Evolutionary conservation across 35 echinoderm and acorn worm genomes (phyloP), one percentile per base, ranked within the genome.

Genomic region (Stichopus chloronotus): DNA sequence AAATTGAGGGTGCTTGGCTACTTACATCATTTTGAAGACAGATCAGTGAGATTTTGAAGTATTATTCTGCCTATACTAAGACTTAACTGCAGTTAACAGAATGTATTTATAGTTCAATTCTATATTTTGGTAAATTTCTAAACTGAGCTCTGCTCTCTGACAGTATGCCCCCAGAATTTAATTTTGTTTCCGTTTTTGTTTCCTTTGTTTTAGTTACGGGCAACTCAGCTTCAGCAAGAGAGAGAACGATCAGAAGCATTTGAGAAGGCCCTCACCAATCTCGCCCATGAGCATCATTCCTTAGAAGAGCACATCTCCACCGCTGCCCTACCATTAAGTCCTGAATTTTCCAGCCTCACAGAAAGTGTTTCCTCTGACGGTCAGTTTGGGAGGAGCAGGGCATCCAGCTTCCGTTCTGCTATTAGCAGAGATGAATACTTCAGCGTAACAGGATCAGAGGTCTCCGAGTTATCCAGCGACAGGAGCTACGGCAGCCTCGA

Each of bases 251-350:
- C 88, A 4, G 69, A 78, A 83, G 93, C 88, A 10, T 84, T 94
- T 58, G 87, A 94, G 76, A 80, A 84, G 53, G 93, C 93, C 8
- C 79, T 94, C 5, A 90, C 88, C 20, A 63, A 58, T 24, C 69
- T 94, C 8, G 93, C 93, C 43, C 88, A 90, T 55, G 93, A 94
- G 83, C 93, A 94, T 63, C 93, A 94, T 79, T 57, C 76, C 8
- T 56, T 94, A 23, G 92, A 93, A 57, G 92, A 88, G 22, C 79
- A 91, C 43, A 79, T 90, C 52, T 83, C 92, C 1, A 57, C 55
- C 6, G n/a, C 59, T 25, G 22, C 25, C 55, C 53, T 76, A 1
- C 58, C 92, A 8, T 19, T 76, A 7, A 87, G 83, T 78, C 92
- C 92, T 53, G 83, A 87, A 57, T 88, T 86, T 55, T 86, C 81